Conservation (phyloP, 2,113 vertebrate species). For the Romanogobio albipinnatus region DNA sequence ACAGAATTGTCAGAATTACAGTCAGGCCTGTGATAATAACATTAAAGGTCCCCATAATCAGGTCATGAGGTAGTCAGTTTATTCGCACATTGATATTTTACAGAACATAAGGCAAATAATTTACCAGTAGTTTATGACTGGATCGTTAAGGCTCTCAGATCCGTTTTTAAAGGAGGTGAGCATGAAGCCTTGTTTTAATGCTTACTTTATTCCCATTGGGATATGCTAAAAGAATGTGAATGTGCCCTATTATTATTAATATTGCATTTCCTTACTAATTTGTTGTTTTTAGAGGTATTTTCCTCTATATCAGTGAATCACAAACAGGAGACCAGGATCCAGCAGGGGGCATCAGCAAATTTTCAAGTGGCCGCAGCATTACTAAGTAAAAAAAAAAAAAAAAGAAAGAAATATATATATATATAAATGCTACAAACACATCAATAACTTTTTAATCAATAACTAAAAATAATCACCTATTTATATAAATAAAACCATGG, state of each 20-base stretch:
- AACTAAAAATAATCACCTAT: too few relatives aligned
- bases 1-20: not conserved
- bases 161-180: conserved; percentile 5
- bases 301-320: not conserved
- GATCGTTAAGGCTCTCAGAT: conserved; percentile 4
- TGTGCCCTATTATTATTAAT: not conserved
- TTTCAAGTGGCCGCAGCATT: not conserved
- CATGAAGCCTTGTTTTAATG: conserved; percentile 24
- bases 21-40: conserved; percentile 23
- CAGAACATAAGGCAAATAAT: conserved; percentile 27
- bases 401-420: not conserved
- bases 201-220: not conserved
- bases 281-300: not conserved
- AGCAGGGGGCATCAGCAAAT: too few relatives aligned
- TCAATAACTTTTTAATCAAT: not conserved
- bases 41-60: conserved; percentile 30
- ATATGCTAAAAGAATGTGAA: conserved; percentile 3
- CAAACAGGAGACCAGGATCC: not conserved
- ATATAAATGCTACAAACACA: not conserved
- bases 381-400: not conserved
- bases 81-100: conserved; percentile 24
- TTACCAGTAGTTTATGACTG: conserved; percentile 26
- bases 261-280: not conserved
- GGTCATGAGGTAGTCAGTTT: conserved; percentile 19
- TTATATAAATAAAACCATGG: too few relatives aligned